These are phyloP conservation scores for Coilia nasus DNA, from an alignment of 2,797 vertebrate genomes.

Conservation along the genomic window DNA sequence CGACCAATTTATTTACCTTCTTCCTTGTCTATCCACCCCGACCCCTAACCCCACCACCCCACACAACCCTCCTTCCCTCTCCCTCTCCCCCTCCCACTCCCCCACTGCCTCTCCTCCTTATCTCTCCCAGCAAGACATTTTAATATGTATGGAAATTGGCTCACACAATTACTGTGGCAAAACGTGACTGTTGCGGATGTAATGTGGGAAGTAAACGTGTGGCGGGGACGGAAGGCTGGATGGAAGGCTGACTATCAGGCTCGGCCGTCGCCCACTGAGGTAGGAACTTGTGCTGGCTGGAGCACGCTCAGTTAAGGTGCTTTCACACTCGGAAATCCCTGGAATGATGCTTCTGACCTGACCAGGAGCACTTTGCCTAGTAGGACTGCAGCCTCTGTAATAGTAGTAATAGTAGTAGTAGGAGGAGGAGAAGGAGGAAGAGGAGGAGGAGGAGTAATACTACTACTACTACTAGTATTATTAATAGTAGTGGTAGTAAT, in stretches of 20 bases:
- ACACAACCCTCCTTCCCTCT: constrained; percentile 53
- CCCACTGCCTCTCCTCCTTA: constrained; percentile 47
- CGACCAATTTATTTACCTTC: constrained; percentile 58
- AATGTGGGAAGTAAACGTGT: constrained; percentile 67
- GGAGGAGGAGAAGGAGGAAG: too few relatives aligned
- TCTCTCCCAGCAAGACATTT: constrained; percentile 59
- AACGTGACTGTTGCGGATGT: constrained; percentile 67
- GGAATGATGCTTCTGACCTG: too few relatives aligned
- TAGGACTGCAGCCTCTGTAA: too few relatives aligned
- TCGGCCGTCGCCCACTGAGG: not conserved
- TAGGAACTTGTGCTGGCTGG: too few relatives aligned
- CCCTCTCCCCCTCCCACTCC: constrained; percentile 34
- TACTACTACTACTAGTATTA: too few relatives aligned
- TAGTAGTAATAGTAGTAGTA: not conserved
- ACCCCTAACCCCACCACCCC: not conserved
- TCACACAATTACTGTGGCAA: constrained; percentile 63
- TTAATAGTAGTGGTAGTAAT: too few relatives aligned
- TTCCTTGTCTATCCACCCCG: constrained; percentile 13
- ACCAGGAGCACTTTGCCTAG: not conserved
- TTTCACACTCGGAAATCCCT: not conserved
- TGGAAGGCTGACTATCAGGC: too few relatives aligned
- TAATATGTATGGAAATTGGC: constrained; percentile 68
- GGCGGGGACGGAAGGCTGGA: constrained; percentile 54
- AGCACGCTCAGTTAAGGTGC: constrained; percentile 31
- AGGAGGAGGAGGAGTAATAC: too few relatives aligned